A percentile compares a stretch with the other conserved stretches of the same genome.
Conservation (phyloP, 1,140 invertebrate species). For the Macrotrachela quadricornifera region DNA sequence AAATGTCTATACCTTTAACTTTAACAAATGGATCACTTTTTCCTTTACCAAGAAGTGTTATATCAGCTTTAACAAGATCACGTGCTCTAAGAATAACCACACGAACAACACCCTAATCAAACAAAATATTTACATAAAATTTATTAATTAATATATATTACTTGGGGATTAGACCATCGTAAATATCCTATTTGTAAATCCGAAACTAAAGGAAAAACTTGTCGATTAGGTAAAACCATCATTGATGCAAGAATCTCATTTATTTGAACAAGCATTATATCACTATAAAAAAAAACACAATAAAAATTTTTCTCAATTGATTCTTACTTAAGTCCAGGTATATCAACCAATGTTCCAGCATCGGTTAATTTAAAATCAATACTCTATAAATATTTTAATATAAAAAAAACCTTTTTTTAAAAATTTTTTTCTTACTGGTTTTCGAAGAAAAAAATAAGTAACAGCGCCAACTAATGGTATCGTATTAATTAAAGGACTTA, state of each 20-base stretch:
- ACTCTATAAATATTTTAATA: constrained; percentile 16
- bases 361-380: constrained; percentile 88
- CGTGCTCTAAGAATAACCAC: constrained; percentile 75
- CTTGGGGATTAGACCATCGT: constrained; percentile 66
- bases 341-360: constrained; percentile 71
- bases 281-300: constrained; percentile 32
- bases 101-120: constrained; percentile 22
- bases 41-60: constrained; percentile 67
- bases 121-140: background rate
- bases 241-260: constrained; percentile 63
- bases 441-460: constrained; percentile 84
- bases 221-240: constrained; percentile 77
- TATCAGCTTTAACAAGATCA: constrained; percentile 53
- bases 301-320: background rate
- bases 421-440: constrained; percentile 41
- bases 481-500: constrained; percentile 68
- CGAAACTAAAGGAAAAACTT: constrained; percentile 58
- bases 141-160: constrained; percentile 24
- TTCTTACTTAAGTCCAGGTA: constrained; percentile 66
- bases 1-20: constrained; percentile 15
- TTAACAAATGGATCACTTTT: constrained; percentile 85
- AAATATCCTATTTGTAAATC: constrained; percentile 51
- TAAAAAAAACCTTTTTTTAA: constrained; percentile 5
- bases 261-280: constrained; percentile 43
- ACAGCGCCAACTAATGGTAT: constrained; percentile 73